Conservation (phyloP, 2,888 invertebrate species). For the Eilema caniola region DNA sequence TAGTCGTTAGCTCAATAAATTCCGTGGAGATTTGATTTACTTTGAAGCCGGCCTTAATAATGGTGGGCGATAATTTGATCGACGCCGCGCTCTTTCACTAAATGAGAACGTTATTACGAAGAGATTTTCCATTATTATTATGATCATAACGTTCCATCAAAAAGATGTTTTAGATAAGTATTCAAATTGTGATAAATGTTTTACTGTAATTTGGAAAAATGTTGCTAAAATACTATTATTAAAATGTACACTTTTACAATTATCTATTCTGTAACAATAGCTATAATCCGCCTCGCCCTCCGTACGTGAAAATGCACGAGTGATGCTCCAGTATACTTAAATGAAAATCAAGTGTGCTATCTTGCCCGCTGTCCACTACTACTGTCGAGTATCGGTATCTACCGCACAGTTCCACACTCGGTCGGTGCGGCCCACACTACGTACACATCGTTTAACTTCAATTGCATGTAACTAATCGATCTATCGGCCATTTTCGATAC, state of each 20-base stretch:
- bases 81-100: not conserved
- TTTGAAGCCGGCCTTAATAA: conserved; percentile 1
- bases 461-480: no score
- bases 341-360: no score
- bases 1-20: not conserved
- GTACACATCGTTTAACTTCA: no score
- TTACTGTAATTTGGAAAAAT: not conserved
- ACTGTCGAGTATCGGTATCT: no score
- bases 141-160: not conserved
- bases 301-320: no score
- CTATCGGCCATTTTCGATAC: no score
- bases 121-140: not conserved
- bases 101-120: not conserved
- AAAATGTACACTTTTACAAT: not conserved
- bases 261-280: no score
- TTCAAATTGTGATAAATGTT: not conserved
- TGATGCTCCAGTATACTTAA: no score
- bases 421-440: no score
- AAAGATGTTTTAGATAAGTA: not conserved
- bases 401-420: no score
- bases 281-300: no score
- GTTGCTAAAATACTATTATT: not conserved
- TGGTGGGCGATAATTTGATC: not conserved
- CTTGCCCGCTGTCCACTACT: no score
- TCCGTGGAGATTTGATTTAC: not conserved